These are phyloP conservation scores for Plutella xylostella DNA, from an alignment of 2,888 invertebrate species.

Conservation along the genomic window DNA sequence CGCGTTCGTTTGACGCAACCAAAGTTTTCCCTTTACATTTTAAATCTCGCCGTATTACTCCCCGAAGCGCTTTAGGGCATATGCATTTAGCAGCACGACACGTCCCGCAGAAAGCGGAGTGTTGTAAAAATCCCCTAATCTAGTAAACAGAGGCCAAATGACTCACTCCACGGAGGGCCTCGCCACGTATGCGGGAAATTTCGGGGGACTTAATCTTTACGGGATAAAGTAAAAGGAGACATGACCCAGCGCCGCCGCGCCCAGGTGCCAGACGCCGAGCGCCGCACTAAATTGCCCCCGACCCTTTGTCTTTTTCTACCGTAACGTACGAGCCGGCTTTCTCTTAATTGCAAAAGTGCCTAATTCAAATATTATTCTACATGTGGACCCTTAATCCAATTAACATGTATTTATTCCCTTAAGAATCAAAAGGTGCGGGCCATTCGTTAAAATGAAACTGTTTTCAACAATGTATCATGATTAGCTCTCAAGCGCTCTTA, in stretches of 20 bases:
- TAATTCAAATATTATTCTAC: constrained; percentile 36
- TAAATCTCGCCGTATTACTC: constrained; percentile 38
- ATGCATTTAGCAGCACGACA: constrained; percentile 35
- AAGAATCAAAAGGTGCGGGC: not conserved
- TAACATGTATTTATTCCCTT: not conserved
- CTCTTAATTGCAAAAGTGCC: constrained; percentile 50
- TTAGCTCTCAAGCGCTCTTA: not conserved
- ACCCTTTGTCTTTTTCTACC: constrained; percentile 51
- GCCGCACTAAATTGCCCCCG: constrained; percentile 45
- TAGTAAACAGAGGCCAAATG: constrained; percentile 68
- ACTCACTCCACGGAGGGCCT: constrained; percentile 60
- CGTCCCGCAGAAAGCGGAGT: constrained; percentile 49
- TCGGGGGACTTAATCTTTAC: constrained; percentile 65
- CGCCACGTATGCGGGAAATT: constrained; percentile 45
- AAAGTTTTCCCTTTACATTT: constrained; percentile 9
- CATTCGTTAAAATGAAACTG: not conserved
- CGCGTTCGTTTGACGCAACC: not conserved
- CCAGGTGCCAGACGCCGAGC: constrained; percentile 26
- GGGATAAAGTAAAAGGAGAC: constrained; percentile 67
- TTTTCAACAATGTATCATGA: not conserved
- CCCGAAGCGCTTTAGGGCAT: constrained; percentile 29
- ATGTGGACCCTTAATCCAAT: constrained; percentile 2
- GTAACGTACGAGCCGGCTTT: constrained; percentile 30
- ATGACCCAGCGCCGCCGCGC: constrained; percentile 57
- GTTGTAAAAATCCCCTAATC: constrained; percentile 66